Evolutionary conservation across 35 echinoderm and acorn worm species (phyloP).

Genomic region (Eucidaris tribuloides): DNA sequence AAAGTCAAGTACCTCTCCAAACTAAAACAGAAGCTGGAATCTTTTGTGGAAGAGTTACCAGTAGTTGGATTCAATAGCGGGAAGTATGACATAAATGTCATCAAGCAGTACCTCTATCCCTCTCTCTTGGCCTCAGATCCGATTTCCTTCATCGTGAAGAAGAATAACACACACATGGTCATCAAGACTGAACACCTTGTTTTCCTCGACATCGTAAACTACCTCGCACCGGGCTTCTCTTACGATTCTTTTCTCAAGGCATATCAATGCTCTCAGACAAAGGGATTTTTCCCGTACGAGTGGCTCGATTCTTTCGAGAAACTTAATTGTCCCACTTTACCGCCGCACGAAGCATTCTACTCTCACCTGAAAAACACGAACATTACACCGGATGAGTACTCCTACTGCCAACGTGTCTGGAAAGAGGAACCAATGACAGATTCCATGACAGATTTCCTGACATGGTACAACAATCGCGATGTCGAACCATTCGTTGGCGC

Average conservation of each 20-base stretch:
- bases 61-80: constrained; percentile 2
- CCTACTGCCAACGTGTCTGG: constrained; percentile 23
- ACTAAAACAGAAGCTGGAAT: not conserved
- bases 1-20: not conserved
- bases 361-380: not conserved
- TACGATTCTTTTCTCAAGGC: constrained; percentile 29
- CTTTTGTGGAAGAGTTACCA: not conserved
- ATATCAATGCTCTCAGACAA: constrained; percentile 22
- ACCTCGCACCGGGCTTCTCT: not conserved
- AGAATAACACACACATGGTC: too few species aligned
- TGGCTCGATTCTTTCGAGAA: constrained; percentile 44
- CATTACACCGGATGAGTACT: constrained; percentile 11
- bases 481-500: constrained; percentile 45
- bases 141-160: constrained; percentile 28
- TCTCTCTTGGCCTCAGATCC: constrained; percentile 20
- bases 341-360: constrained; percentile 35
- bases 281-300: constrained; percentile 61
- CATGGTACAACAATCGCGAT: constrained; percentile 5
- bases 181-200: constrained; percentile 27
- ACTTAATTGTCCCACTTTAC: not conserved
- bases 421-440: not conserved
- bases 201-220: constrained; percentile 29
- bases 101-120: constrained; percentile 45
- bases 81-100: not conserved
- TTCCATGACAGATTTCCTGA: constrained; percentile 12